Percentiles rank a stretch among this genome's conserved stretches.
phyloP scores from a whole-genome alignment of 2,113 vertebrate genomes.

The Speoplatyrhinus poulsoni region DNA sequence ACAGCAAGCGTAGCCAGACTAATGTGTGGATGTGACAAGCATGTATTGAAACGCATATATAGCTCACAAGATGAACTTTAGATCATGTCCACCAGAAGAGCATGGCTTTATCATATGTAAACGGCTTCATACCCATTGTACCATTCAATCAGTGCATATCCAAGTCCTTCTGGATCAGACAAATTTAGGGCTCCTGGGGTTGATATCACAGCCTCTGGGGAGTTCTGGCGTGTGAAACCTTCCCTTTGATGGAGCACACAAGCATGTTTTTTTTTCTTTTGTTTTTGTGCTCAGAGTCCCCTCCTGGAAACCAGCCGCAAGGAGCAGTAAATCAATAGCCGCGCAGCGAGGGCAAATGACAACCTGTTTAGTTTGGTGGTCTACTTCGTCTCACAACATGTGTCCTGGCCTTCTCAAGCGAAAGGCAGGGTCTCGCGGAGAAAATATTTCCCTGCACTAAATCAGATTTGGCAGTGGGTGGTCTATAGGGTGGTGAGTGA shows the following conservation, averaged over 20 bases:
- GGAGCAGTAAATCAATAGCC: constrained; percentile 80
- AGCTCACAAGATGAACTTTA: no score
- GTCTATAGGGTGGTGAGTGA: constrained; percentile 65
- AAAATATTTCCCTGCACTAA: constrained; percentile 76
- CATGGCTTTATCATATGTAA: no score
- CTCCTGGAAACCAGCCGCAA: constrained; percentile 70
- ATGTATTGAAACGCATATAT: no score
- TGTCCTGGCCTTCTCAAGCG: constrained; percentile 72
- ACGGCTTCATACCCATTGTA: no score
- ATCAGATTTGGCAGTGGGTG: constrained; percentile 78
- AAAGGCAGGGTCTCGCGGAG: constrained; percentile 64
- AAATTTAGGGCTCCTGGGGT: constrained; percentile 25
- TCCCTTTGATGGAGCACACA: constrained; percentile 65
- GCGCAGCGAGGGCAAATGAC: constrained; percentile 77
- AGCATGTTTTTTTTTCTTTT: constrained; percentile 34
- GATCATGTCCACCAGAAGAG: no score
- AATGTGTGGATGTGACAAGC: background rate
- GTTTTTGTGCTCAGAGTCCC: constrained; percentile 51
- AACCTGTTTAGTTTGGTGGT: constrained; percentile 78
- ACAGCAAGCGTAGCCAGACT: background rate
- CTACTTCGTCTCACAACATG: constrained; percentile 79
- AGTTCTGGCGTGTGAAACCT: constrained; percentile 58
- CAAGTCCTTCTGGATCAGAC: no score
- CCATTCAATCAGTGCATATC: no score
- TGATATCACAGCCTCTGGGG: constrained; percentile 50